Percentiles rank a stretch among this genome's conserved stretches.
phyloP scores from a whole-genome alignment of 2,888 invertebrate genomes.

The Paralinhomoeus sp. region DNA sequence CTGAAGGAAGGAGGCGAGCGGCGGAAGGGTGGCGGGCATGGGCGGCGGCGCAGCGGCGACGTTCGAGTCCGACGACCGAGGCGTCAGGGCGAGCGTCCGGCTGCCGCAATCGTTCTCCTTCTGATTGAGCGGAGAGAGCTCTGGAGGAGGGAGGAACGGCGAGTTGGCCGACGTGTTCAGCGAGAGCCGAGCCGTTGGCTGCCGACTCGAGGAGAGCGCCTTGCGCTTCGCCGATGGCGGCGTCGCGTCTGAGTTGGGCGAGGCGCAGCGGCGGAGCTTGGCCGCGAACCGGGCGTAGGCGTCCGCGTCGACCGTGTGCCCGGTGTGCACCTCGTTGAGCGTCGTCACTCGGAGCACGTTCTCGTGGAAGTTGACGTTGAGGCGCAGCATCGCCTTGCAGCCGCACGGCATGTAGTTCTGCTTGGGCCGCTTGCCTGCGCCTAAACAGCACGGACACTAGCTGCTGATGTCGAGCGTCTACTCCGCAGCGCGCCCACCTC shows the following conservation, averaged over 20 bases:
- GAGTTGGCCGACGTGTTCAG: neutral
- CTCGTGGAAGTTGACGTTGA: constrained; percentile 15
- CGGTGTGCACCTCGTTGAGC: constrained; percentile 7
- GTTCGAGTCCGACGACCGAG: neutral
- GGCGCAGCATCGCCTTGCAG: constrained; percentile 18
- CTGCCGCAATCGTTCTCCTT: neutral
- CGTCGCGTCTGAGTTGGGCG: too few species aligned
- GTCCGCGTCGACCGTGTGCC: constrained; percentile 6
- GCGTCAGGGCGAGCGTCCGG: neutral
- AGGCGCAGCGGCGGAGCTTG: neutral
- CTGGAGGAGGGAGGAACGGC: neutral
- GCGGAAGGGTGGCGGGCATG: neutral
- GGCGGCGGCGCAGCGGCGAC: too few species aligned
- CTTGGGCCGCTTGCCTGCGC: constrained; percentile 19
- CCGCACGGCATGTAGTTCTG: constrained; percentile 21
- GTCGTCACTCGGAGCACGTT: constrained; percentile 11
- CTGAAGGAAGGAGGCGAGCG: neutral
- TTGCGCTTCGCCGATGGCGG: neutral
- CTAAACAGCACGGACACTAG: constrained; percentile 6
- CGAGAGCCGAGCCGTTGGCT: neutral
- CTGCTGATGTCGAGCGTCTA: neutral
- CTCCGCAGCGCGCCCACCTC: constrained; percentile 11
- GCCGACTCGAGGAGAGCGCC: neutral
- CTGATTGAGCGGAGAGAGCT: too few species aligned
- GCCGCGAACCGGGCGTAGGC: neutral